Evolutionary conservation across 2,888 invertebrate genomes (phyloP).

Genomic region (Oegoconia quadripuncta): DNA sequence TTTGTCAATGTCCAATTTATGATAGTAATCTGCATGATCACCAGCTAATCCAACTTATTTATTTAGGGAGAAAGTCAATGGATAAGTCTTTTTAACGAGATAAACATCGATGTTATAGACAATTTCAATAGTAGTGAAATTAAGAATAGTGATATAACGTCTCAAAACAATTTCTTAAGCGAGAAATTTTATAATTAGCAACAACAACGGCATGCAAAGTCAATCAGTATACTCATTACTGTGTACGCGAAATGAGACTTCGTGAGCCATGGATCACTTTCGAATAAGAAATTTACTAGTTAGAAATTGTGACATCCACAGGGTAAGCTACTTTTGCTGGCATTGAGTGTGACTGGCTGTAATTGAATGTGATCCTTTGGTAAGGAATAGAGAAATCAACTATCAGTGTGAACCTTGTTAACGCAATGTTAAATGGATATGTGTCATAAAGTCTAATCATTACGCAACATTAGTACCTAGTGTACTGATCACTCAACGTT

Average conservation of each 20-base stretch:
- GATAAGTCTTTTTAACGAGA: slow-evolving; percentile 35
- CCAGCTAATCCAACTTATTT: slow-evolving; percentile 49
- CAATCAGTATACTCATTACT: slow-evolving; percentile 54
- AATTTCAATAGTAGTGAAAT: slow-evolving; percentile 40
- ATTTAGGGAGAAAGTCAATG: slow-evolving; percentile 44
- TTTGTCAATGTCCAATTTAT: slow-evolving; percentile 57
- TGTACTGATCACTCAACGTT: not conserved
- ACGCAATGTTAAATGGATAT: not conserved
- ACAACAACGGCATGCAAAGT: slow-evolving; percentile 45
- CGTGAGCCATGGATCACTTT: slow-evolving; percentile 58
- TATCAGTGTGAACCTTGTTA: not conserved
- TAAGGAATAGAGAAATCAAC: slow-evolving; percentile 1
- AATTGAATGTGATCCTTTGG: slow-evolving; percentile 24
- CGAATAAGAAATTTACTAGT: slow-evolving; percentile 54
- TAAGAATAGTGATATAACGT: slow-evolving; percentile 35
- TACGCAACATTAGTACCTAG: not conserved
- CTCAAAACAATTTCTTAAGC: slow-evolving; percentile 34
- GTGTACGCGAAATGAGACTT: slow-evolving; percentile 48
- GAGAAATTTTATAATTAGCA: slow-evolving; percentile 54
- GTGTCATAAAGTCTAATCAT: not conserved
- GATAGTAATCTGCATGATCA: slow-evolving; percentile 48
- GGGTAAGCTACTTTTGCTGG: slow-evolving; percentile 38
- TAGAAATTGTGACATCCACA: slow-evolving; percentile 47
- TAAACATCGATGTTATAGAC: slow-evolving; percentile 24
- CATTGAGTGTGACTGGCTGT: slow-evolving; percentile 25